Base-by-base conservation (phyloP, 2,888 invertebrate genomes). In the Ophioninae sp. region DNA sequence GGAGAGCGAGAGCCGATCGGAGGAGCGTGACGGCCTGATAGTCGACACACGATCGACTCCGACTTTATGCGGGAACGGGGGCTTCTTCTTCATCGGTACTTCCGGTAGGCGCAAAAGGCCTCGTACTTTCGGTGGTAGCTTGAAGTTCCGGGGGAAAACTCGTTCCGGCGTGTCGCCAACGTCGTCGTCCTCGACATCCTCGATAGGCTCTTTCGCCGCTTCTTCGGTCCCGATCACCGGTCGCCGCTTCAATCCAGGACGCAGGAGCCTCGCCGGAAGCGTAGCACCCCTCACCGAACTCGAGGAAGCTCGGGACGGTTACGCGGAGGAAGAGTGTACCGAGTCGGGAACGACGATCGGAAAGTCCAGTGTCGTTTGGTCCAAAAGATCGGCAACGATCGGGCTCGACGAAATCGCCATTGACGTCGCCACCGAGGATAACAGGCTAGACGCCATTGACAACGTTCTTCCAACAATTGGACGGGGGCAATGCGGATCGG, bases 11-110 rank as follows among this genome's bases (percentile, higher is more conserved):
- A 85, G 89, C 44, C 87, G 90, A 21, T 90, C 90, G 17, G 91
- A 91, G 76, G 91, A 91, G 75, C 87, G 89, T n/a, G 90, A 91
- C 86, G 89, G 90, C 21, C 73, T 91, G 68, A 89, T 91, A 13
- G 91, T 88, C 61, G 88, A 87, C 7, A 79, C 83, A 0, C 78
- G 85, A 64, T 89, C 89, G 6, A 88, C 89, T 2, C 86, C 90
- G 73, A 87, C 88, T 21, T 86, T 89, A 69, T 88, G 89, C 69
- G 87, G 87, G 6, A 90, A 88, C 68, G 84, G 82, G 7, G 82
- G 82, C 2, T 84, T 84, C 64, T 84, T 84, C 69, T 82, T 84
- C 6, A 79, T 84, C 59, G 76, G 84, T 1, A 64, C 23, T 7
- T 7, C 83, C 20, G 70, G 74, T 21, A 68, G 85, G 50, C 77